Base-by-base conservation (phyloP, 2,113 vertebrate species). In the Phodopus roborovskii region DNA sequence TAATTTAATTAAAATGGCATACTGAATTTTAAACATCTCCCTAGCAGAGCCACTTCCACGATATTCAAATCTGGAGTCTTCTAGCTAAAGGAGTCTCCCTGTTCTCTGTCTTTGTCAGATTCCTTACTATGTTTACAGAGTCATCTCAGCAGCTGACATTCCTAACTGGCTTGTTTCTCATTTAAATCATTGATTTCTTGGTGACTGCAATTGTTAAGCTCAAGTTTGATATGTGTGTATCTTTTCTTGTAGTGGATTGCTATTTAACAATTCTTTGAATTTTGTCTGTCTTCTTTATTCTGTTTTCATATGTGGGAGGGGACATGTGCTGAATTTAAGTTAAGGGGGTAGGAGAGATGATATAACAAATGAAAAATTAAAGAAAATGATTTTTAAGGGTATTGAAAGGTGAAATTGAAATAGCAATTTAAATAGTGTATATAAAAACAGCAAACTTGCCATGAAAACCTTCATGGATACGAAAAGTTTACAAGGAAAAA, bases 1-100 rank as follows among this genome's bases (percentile, higher is more conserved):
- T 98, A 97, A 98, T 98, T 98, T 98, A 98, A 99, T 99, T 98
- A 98, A 98, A 98, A 97, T 13, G 94, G 96, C 94, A 96, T 96
- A 97, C 98, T 97, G 97, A 97, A 96, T 97, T 96, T 94, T 96
- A 98, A 96, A 94, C 97, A 95, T 97, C 95, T 98, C 97, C 94
- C 92, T 96, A 97, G 96, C 92, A 95, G 88, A 97, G 95, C 93
- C 94, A 97, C 96, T 93, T 84, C 93, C 90, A 96, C 94, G 82
- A 86, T 97, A 96, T 86, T 97, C 88, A 97, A 97, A 98, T 97
- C 95, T 91, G 87, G 95, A 74, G 98, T 92, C 86, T 95, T 92
- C 74, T 60, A 64, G 89, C 96, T 96, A 39, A n/a, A 75, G 98
- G 97, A 97, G 94, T 95, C 96, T 97, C 96, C 90, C 33, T 30